Base-by-base conservation (phyloP, 2,888 invertebrate species). In the Thyatira batis region DNA sequence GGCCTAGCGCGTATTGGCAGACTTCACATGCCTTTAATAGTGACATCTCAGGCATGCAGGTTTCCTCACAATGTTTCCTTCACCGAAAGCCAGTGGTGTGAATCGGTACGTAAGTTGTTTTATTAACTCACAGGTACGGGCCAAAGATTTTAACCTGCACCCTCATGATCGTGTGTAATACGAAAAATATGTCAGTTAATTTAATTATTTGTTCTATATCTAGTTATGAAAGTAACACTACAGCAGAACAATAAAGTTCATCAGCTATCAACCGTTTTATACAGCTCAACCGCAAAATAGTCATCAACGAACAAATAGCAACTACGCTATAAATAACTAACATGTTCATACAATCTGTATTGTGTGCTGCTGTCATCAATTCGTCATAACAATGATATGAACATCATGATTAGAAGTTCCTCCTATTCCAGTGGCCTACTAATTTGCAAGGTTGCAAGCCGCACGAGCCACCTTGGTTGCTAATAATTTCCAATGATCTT, bases 401-500 rank as follows among this genome's bases (percentile, higher is more conserved):
- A 60, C 57, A 68, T 61, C 52, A 73, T 74, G 69, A 78, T 76
- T 71, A 75, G 63, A 65, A 65, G 69, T 64, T 68, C 64, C 61
- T 68, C 58, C 57, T 54, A 50, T 49, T 61, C 59, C 61, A 63
- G 55, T 69, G 69, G 67, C 64, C 68, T 67, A 71, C 80, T 86
- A 85, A 88, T 88, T 80, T 68, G 79, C 90, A 89, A 91, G 91
- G 91, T 75, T 89, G 76, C 59, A 55, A 53, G 49, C 66, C 64
- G 78, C 90, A 90, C 90, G 89, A 80, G 78, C 77, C 77, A 76
- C 89, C 90, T 90, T 89, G 88, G 82, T 68, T 71, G 74, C 74
- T 82, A 84, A 85, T 85, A 80, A 84, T 80, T 77, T 74, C 76
- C 75, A 84, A 80, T 78, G 82, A 83, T 86, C 84, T 85, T 84